Evolutionary conservation across 2,113 vertebrate species (phyloP), one percentile per base, ranked within the genome.

Genomic region (Antennarius striatus): DNA sequence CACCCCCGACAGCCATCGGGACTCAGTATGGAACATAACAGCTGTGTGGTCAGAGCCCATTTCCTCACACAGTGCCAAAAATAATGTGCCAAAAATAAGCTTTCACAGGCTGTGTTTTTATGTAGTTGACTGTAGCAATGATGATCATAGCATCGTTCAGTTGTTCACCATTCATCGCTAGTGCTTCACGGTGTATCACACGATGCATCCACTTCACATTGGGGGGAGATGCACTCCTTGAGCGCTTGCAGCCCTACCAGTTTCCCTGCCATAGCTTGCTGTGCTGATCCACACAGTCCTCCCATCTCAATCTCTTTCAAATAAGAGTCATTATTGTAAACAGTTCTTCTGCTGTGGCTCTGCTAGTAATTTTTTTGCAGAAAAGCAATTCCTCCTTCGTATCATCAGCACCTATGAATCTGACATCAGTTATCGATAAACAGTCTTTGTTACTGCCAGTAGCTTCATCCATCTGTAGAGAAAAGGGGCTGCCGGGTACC

Each of bases 111-210:
- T 17, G n/a, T 42, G 36, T 42, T 56, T 56, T 56, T n/a, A 45
- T 11, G 3, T n/a, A 48, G 14, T 48, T 48, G 14, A 48, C 51
- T 61, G 57, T 43, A 45, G 48, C 65, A 50, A 29, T 56, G n/a
- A 42, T 6, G 5, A n/a, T 56, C 55, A 42, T 56, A 12, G 17
- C 55, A 56, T 42, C 36, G 3, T 17, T 42, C 32, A 56, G 32
- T n/a, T 56, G 15, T 9, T 7, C 9, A 40, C 22, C 22, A 22
- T 22, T 22, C 2, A 22, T 22, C 22, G 22, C 22, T 22, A 22
- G 22, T 22, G 22, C 22, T 22, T 22, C 22, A 22, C 22, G 22
- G 22, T 22, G 22, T 22, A 22, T 22, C 22, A 22, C 22, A 22
- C 22, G 22, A 22, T 22, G 22, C 22, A 22, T 22, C 22, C 22